A percentile compares a stretch with the other conserved stretches of the same genome.
Conservation (phyloP, 2,113 vertebrate genomes). For the Accipiter virgatus region DNA sequence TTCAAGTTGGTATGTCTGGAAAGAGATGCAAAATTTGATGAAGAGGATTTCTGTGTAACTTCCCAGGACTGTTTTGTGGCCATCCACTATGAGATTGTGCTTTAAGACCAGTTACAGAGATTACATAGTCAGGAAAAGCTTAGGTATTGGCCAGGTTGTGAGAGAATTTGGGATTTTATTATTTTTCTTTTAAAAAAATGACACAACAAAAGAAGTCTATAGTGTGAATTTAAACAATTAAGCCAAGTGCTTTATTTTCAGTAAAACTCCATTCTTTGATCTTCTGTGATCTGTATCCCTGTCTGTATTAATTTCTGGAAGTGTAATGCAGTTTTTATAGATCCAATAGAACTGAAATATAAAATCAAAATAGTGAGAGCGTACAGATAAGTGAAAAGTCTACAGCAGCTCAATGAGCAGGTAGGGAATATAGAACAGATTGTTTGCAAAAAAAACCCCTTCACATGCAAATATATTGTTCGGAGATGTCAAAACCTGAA, state of each 20-base stretch:
- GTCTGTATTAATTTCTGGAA: background rate
- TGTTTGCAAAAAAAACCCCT: background rate
- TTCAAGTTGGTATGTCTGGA: background rate
- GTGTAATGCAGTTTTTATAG: background rate
- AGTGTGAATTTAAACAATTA: background rate
- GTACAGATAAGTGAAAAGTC: background rate
- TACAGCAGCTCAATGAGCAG: background rate
- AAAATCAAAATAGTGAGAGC: background rate
- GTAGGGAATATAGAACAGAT: background rate
- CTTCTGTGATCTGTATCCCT: background rate
- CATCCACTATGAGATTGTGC: background rate
- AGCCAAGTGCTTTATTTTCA: background rate
- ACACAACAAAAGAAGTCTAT: background rate
- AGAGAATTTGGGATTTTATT: background rate
- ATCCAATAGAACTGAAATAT: background rate
- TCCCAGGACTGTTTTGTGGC: background rate
- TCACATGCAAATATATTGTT: background rate
- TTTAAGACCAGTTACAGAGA: background rate
- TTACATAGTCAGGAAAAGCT: background rate
- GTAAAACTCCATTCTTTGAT: background rate
- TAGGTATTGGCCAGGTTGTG: background rate
- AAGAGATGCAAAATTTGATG: background rate
- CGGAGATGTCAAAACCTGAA: background rate
- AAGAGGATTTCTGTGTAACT: background rate
- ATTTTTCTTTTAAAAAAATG: background rate